Conservation (phyloP, 2,113 vertebrate genomes). For the Gila orcuttii region DNA sequence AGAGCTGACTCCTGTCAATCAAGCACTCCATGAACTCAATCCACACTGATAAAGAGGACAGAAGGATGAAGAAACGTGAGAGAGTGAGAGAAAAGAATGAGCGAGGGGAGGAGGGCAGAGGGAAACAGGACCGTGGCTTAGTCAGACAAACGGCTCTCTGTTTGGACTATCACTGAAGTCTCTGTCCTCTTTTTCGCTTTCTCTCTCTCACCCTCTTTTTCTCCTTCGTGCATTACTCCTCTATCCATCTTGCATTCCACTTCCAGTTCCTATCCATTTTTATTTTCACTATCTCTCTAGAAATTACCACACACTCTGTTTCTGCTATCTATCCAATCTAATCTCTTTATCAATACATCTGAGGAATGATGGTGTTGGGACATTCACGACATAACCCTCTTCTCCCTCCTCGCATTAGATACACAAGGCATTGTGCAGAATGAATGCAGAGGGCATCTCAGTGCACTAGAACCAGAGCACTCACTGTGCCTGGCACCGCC, state of each 20-base stretch:
- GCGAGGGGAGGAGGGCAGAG: constrained; percentile 42
- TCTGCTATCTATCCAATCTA: neutral
- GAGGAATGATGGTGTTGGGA: constrained; percentile 33
- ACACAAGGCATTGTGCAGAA: constrained; percentile 45
- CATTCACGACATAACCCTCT: constrained; percentile 39
- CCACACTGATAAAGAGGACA: constrained; percentile 37
- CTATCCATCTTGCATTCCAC: constrained; percentile 9
- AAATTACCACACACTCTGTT: constrained; percentile 19
- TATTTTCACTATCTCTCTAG: neutral
- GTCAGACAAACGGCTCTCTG: constrained; percentile 58
- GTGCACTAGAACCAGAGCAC: constrained; percentile 38
- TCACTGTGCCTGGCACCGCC: constrained; percentile 52
- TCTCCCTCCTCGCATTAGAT: constrained; percentile 33
- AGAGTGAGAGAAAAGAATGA: constrained; percentile 43
- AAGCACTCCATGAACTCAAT: constrained; percentile 19
- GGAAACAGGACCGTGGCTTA: constrained; percentile 42
- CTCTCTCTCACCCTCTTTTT: constrained; percentile 12
- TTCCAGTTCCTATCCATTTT: constrained; percentile 4
- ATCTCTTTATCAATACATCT: neutral
- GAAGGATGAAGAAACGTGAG: constrained; percentile 42
- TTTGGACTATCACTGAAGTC: constrained; percentile 44
- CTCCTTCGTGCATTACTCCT: constrained; percentile 7
- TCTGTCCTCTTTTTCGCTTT: constrained; percentile 38
- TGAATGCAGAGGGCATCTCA: constrained; percentile 46
- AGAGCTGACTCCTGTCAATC: constrained; percentile 26